Evolutionary conservation across 2,797 vertebrate genomes (phyloP).

Genomic region (Melopsittacus undulatus): DNA sequence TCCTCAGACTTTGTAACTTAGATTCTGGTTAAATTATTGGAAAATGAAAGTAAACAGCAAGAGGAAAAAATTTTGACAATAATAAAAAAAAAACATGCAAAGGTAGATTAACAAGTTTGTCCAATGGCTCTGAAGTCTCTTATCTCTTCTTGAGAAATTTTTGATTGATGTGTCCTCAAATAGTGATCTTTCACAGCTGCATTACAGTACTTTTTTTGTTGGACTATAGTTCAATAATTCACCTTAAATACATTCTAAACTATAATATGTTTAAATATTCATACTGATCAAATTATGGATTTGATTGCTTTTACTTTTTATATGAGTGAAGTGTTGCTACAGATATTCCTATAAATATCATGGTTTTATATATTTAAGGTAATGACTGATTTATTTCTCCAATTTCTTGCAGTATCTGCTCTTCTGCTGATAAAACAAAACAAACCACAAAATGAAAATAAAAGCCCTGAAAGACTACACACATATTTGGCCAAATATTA

Average conservation of each 20-base stretch:
- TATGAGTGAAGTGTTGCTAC: not conserved
- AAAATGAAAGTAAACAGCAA: not conserved
- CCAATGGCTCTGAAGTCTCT: not conserved
- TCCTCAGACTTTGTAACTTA: not conserved
- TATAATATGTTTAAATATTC: not conserved
- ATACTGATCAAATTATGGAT: not conserved
- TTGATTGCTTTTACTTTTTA: not conserved
- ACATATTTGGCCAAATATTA: not conserved
- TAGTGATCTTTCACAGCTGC: not conserved
- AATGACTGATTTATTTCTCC: not conserved
- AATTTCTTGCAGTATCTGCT: not conserved
- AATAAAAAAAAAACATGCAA: not conserved
- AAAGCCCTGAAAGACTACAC: not conserved
- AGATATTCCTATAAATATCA: not conserved
- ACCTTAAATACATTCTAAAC: not conserved
- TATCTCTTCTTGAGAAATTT: not conserved
- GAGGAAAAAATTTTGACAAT: not conserved
- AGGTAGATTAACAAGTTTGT: not conserved
- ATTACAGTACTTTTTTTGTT: not conserved
- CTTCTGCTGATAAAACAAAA: not conserved
- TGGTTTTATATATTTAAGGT: not conserved
- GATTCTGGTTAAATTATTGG: not conserved
- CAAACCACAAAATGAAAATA: not conserved
- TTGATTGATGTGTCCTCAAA: not conserved
- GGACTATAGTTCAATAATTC: not conserved